Base-by-base conservation (phyloP, 2,888 invertebrate species). In the Podabrus alpinus region DNA sequence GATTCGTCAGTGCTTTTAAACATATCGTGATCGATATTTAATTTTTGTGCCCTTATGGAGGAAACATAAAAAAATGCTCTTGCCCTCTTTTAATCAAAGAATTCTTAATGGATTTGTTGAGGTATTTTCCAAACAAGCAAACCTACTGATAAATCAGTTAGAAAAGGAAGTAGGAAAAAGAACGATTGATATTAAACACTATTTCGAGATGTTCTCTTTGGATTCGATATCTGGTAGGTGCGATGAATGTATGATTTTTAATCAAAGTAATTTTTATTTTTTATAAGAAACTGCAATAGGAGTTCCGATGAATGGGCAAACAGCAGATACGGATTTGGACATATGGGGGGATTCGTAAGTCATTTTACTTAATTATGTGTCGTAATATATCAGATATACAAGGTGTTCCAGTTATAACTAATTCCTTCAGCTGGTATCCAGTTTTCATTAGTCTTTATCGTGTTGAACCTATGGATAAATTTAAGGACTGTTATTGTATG, bases 41-140 rank as follows among this genome's bases (percentile, higher is more conserved):
- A 66, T 85, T 85, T 79, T 85, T 88, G 92, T 91, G 69, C 85
- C 87, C 0, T 87, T 90, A 81, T 93, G 93, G 93, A 89, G 89
- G 79, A 80, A 83, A 1, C 88, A 92, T 74, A 86, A 92, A 11
- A 90, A 90, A 79, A 83, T 92, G 66, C 86, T 93, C 9, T 88
- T 91, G 11, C 92, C 92, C 0, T 89, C 92, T 15, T 93, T 93
- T 83, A 91, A 92, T 83, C 91, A 90, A 83, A 89, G 89, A 75
- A 89, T 91, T 72, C 85, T 92, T 29, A 89, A 92, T 76, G 89
- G 90, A 66, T 92, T 91, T 81, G 86, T 92, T 21, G 88, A 89
- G 10, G 89, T 92, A 15, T 92, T 92, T 82, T 90, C 89, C 15
- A 88, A 90, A 78, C 91, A 92, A 81, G 88, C 90, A 59, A 85